Conservation (phyloP, 2,888 invertebrate genomes). For the Drosophila peninsularis region DNA sequence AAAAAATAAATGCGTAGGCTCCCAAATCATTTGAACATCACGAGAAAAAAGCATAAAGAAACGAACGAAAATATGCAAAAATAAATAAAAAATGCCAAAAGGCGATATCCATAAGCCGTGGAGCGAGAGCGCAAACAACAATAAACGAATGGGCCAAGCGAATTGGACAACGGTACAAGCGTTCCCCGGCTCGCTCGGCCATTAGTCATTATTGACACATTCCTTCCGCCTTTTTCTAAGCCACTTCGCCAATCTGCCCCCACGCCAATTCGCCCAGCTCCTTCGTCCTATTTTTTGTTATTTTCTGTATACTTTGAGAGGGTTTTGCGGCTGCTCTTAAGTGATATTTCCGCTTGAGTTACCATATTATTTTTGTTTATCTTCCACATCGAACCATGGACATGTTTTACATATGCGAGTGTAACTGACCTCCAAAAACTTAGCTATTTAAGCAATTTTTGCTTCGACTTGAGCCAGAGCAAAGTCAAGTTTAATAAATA, state of each 20-base stretch:
- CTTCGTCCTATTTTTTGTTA: slow-evolving; percentile 1
- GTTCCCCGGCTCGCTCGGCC: slow-evolving; percentile 39
- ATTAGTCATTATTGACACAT: slow-evolving; percentile 78
- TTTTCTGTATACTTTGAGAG: neutral
- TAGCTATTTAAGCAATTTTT: neutral
- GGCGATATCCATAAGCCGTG: slow-evolving; percentile 32
- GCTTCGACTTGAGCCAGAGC: neutral
- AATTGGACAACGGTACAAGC: slow-evolving; percentile 22
- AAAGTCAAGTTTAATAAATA: neutral
- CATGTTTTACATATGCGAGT: slow-evolving; percentile 3
- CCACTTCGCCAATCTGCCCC: slow-evolving; percentile 28
- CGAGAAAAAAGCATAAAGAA: slow-evolving; percentile 11
- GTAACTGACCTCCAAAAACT: neutral
- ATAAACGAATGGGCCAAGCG: slow-evolving; percentile 34
- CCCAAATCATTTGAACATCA: slow-evolving; percentile 51
- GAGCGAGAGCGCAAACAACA: slow-evolving; percentile 17
- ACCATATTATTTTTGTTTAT: slow-evolving; percentile 54
- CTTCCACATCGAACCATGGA: slow-evolving; percentile 7
- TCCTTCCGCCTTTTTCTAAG: slow-evolving; percentile 66
- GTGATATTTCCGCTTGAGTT: slow-evolving; percentile 66
- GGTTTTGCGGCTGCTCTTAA: slow-evolving; percentile 33
- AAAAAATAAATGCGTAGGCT: slow-evolving; percentile 11
- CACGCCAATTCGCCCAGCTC: neutral
- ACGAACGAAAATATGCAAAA: slow-evolving; percentile 58
- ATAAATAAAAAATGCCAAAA: slow-evolving; percentile 54